These are phyloP conservation scores for Colinus virginianus DNA, from an alignment of 2,113 vertebrate species.

Conservation along the genomic window DNA sequence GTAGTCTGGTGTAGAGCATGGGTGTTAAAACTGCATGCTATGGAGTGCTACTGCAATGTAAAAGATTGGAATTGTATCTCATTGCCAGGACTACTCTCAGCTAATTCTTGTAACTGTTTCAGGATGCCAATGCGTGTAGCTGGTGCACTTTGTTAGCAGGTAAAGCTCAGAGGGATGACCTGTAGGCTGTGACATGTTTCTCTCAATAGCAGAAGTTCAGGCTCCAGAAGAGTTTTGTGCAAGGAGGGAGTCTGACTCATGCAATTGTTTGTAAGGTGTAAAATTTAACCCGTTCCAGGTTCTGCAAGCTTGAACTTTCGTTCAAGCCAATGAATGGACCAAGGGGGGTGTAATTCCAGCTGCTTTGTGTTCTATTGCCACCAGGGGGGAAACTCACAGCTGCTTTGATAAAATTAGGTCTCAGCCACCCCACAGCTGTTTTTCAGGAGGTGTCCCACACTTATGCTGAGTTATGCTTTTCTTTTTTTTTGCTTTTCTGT, in stretches of 20 bases:
- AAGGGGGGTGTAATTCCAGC: neutral
- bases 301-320: neutral
- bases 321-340: neutral
- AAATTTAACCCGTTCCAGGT: neutral
- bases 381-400: neutral
- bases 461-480: neutral
- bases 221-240: accelerated
- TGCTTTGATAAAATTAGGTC: neutral
- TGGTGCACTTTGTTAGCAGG: neutral
- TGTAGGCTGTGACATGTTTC: neutral
- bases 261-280: neutral
- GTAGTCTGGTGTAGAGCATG: neutral
- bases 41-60: neutral
- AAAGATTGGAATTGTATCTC: neutral
- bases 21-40: conserved; percentile 12
- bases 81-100: neutral
- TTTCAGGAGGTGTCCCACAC: neutral
- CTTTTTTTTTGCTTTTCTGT: neutral
- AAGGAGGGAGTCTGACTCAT: neutral
- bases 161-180: neutral
- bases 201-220: neutral
- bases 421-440: neutral
- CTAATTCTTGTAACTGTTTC: neutral
- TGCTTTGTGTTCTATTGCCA: neutral
- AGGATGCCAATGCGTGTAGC: neutral